Percentiles rank a stretch among this genome's conserved stretches.
Conservation (phyloP, 2,797 vertebrate genomes). For the Macropodus opercularis region DNA sequence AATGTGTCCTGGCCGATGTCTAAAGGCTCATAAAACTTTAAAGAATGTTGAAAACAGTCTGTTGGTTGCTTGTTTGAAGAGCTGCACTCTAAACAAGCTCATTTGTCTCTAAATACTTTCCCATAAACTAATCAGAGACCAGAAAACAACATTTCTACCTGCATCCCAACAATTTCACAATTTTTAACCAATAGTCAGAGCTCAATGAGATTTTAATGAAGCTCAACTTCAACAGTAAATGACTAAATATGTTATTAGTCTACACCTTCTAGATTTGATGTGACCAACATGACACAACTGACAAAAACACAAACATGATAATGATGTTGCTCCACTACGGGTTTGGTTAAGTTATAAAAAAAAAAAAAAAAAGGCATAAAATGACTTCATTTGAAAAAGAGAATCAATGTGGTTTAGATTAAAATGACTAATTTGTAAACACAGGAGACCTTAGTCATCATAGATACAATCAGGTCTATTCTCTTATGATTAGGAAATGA, state of each 20-base stretch:
- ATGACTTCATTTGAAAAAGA: too few species aligned
- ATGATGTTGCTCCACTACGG: neutral
- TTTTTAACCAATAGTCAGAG: neutral
- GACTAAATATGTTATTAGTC: neutral
- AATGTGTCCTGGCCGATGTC: slow-evolving; percentile 29
- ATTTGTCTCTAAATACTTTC: slow-evolving; percentile 13
- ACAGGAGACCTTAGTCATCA: too few species aligned
- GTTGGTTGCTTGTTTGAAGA: slow-evolving; percentile 21
- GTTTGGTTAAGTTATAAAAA: too few species aligned
- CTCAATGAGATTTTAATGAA: neutral
- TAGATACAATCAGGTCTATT: too few species aligned
- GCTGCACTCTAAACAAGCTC: neutral
- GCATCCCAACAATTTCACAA: neutral
- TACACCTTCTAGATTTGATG: too few species aligned
- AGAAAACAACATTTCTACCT: neutral
- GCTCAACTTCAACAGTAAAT: neutral
- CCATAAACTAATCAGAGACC: neutral
- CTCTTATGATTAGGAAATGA: neutral
- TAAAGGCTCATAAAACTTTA: slow-evolving; percentile 20
- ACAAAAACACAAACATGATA: neutral
- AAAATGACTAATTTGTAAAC: neutral
- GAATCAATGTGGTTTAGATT: neutral
- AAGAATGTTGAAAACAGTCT: slow-evolving; percentile 33
- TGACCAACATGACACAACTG: neutral
- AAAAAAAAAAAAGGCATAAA: too few species aligned